Percentiles rank a stretch among this genome's conserved stretches.
Conservation (phyloP, 2,113 vertebrate genomes). For the Coptodon bakossiorum region DNA sequence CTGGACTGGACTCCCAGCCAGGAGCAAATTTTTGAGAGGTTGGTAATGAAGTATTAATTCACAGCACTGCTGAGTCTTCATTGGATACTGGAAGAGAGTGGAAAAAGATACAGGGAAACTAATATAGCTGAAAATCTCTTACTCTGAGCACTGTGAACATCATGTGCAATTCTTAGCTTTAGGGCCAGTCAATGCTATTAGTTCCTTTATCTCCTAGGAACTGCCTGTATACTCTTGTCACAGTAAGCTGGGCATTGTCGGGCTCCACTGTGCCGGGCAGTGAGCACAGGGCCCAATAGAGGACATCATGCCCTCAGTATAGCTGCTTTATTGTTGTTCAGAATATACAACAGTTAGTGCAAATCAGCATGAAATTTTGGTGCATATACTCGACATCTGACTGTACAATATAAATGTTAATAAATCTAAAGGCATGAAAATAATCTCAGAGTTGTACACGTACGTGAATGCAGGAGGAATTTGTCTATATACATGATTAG, state of each 20-base stretch:
- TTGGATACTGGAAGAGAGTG: background rate
- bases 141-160: background rate
- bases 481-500: background rate
- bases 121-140: background rate
- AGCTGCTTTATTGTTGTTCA: background rate
- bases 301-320: background rate
- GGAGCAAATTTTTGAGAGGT: constrained; percentile 18
- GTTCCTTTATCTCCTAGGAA: background rate
- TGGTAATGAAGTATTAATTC: background rate
- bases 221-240: background rate
- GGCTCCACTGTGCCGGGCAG: background rate
- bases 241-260: fast-evolving
- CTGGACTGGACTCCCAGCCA: background rate
- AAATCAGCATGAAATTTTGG: background rate
- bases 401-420: background rate
- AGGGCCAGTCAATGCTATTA: fast-evolving
- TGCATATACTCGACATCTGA: background rate
- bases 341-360: background rate
- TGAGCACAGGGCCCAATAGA: background rate
- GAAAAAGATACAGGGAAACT: background rate
- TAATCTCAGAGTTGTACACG: background rate
- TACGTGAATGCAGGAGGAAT: background rate
- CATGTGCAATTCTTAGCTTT: background rate
- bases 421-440: background rate
- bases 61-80: background rate